Evolutionary conservation across 64 coral and sea anemone species (phyloP).

Genomic region (Montipora cactus): DNA sequence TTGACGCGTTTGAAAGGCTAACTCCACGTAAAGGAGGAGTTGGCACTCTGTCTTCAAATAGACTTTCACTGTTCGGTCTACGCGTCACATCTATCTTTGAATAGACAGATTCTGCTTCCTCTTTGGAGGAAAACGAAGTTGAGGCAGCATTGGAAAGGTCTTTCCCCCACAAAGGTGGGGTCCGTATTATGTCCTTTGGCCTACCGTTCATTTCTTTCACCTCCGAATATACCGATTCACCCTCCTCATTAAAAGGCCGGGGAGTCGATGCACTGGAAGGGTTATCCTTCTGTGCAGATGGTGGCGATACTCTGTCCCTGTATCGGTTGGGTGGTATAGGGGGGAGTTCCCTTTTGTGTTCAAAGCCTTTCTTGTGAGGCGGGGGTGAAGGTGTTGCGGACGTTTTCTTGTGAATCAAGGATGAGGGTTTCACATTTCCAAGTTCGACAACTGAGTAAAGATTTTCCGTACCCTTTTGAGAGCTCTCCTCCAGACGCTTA

Average conservation of each 20-base stretch:
- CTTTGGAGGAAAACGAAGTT: not conserved
- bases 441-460: not conserved
- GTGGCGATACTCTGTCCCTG: not conserved
- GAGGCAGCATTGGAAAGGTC: not conserved
- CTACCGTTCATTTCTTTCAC: not conserved
- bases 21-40: not conserved
- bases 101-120: not conserved
- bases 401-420: not conserved
- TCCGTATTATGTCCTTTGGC: not conserved
- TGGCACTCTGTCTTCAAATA: not conserved
- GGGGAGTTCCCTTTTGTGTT: constrained; percentile 6
- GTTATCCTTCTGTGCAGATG: not conserved
- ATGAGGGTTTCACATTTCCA: not conserved
- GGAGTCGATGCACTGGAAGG: not conserved
- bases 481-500: not conserved
- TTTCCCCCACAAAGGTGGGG: not conserved
- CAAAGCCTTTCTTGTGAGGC: not conserved
- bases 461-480: not conserved
- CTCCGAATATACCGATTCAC: constrained; percentile 10
- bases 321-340: not conserved
- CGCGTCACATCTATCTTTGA: not conserved
- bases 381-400: not conserved
- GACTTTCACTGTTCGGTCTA: not conserved
- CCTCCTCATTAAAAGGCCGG: not conserved
- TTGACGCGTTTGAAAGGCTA: constrained; percentile 12